Evolutionary conservation across 2,113 vertebrate species (phyloP), one percentile per base, ranked within the genome.

Genomic region (Haliaeetus leucogaster): DNA sequence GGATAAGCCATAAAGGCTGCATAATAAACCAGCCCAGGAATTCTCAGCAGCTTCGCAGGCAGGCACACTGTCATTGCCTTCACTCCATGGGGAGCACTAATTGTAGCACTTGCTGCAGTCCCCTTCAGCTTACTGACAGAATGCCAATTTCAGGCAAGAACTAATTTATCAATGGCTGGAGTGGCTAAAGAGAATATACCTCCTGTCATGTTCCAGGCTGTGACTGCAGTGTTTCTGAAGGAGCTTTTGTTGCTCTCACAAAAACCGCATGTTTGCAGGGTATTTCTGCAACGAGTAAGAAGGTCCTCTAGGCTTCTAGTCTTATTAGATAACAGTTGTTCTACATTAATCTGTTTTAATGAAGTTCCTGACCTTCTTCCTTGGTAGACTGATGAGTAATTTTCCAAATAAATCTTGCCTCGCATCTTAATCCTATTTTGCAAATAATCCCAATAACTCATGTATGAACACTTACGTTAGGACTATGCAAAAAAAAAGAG

Each of bases 311-410:
- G 92, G 76, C 67, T 53, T 78, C 92, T 9, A 12, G 58, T 23
- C 81, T 81, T 67, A 82, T 77, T 73, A 86, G 92, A 89, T 84
- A 82, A 77, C 59, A 23, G 89, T 96, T 95, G 86, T 87, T 93
- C 87, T 58, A 58, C 93, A 95, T 96, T 94, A 84, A 97, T 96
- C 94, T 85, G 43, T 22, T 96, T 89, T 96, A 97, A 97, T 94
- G 93, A 96, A 97, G 93, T 95, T 89, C 90, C 67, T 52, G 96
- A 96, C 96, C 95, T 95, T 90, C 85, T 86, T 91, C 81, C 59
- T 73, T 7, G 7, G 59, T 63, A 79, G 93, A 73, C 74, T 50
- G 77, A 78, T 2, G 8, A 89, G 95, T 82, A 94, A 92, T 88
- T 94, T 96, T 48, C 87, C 5, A 5, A 89, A 93, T 91, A 78